phyloP scores from a whole-genome alignment of 2,113 vertebrate genomes.

The Peromyscus maniculatus region DNA sequence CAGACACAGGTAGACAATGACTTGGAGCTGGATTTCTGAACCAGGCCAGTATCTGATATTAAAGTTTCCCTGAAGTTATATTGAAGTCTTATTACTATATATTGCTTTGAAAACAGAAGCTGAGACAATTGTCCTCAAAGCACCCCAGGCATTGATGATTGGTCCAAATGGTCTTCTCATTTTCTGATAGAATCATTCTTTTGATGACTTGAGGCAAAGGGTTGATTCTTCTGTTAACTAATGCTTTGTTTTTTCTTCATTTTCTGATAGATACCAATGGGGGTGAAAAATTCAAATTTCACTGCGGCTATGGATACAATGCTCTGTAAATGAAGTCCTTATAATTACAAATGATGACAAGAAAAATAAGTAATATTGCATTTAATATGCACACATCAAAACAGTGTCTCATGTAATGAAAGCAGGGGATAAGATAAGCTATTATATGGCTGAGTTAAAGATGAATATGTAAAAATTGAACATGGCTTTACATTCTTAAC shows the following conservation, averaged over 20 bases:
- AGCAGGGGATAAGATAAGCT: background rate
- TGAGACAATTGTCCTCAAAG: slow-evolving; percentile 38
- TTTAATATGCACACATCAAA: background rate
- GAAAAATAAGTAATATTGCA: slow-evolving; percentile 61
- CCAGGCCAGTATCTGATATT: slow-evolving; percentile 43
- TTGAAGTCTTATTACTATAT: slow-evolving; percentile 61
- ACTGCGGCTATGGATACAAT: background rate
- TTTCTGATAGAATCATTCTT: slow-evolving; percentile 48
- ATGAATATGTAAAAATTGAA: background rate
- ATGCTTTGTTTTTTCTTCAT: background rate
- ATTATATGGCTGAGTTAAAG: background rate
- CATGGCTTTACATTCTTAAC: slow-evolving; percentile 20
- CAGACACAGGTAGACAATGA: slow-evolving; percentile 4
- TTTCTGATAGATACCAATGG: slow-evolving; percentile 11
- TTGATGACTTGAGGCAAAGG: slow-evolving; percentile 6
- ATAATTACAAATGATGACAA: slow-evolving; percentile 14
- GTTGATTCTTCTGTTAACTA: background rate
- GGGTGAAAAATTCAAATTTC: background rate
- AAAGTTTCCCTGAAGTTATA: slow-evolving; percentile 58
- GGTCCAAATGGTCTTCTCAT: background rate
- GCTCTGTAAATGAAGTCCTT: background rate
- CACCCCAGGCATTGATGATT: background rate
- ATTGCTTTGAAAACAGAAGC: slow-evolving; percentile 68
- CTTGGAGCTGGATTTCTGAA: slow-evolving; percentile 2
- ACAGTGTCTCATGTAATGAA: background rate